Evolutionary conservation across 2,888 invertebrate genomes (phyloP), one percentile per base, ranked within the genome.

Genomic region (Rhaphigaster nebulosa): DNA sequence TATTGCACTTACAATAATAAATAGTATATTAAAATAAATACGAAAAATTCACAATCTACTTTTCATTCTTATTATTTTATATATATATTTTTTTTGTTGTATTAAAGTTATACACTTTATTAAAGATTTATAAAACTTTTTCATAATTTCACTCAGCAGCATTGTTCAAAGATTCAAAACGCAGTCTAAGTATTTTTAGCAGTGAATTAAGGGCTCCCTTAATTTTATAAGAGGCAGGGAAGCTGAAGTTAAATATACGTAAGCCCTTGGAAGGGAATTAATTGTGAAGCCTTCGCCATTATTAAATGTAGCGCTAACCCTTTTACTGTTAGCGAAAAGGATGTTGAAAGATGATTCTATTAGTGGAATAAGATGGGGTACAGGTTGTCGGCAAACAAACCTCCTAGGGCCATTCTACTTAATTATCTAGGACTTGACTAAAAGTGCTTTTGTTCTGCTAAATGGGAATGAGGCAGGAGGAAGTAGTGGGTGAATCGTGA

Each of bases 321-420:
- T 34, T 23, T 76, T 76, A 38, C 38, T 76, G 70, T 76, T 76
- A 76, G 70, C 34, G 65, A 65, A 65, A n/a, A 65, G 60, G 65
- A 65, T 65, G 65, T 65, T 76, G 18, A 76, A 76, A 38, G 70
- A 76, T 76, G 70, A 76, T 76, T 76, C 70, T 76, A 23, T 76
- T 76, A 76, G 70, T 38, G 70, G 70, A 38, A 38, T 76, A 65
- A 65, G 60, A 60, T 38, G 20, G 8, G 38, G 23, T 38, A 18
- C 6, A 38, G 70, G 20, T 76, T 34, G 20, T 15, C 15, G 2
- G 29, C 29, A 65, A 76, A 38, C 8, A 76, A 29, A 20, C 23
- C 70, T 23, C 70, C 26, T 8, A 3, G n/a, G 12, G 12, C 12
- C 1, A 13, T n/a, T 4, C 60, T 60, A 60, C 60, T 60, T 60